Base-by-base conservation (phyloP, 2,113 vertebrate species). In the Ammodramus savannarum region DNA sequence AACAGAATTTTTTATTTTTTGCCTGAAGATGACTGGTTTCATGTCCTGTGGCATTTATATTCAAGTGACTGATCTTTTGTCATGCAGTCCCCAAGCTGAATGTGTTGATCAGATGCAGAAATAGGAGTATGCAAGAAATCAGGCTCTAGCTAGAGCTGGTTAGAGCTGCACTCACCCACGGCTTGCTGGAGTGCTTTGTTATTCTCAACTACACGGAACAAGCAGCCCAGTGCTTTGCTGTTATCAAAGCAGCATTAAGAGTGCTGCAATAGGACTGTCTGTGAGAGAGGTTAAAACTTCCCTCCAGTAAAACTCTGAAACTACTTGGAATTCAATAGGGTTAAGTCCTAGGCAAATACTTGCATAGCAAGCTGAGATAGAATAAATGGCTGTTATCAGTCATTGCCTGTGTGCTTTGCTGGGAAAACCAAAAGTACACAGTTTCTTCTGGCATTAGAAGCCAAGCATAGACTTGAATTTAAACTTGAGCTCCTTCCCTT, bases 271-370 rank as follows among this genome's bases (percentile, higher is more conserved):
- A 27, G 12, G 41, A 43, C 74, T 48, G 44, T 52, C 49, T 93
- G 54, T 49, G 59, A 83, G 85, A 87, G 54, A 46, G 29, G 61
- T 92, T 72, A 57, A 89, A 83, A 85, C 55, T 89, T 91, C 55
- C 54, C 41, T 82, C 3, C 52, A 31, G 26, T 75, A 89, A 91
- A 89, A 89, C 54, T 79, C 57, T 65, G 21, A 69, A 82, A 39
- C 67, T 76, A n/a, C 51, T 85, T 94, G 67, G 66, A 85, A 79
- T 93, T 85, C 66, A 63, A 18, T 44, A 58, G 52, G 77, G 91
- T 72, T 89, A 87, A 93, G 74, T 85, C 75, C 67, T 89, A 82
- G 55, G n/a, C 89, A 94, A 94, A 90, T 83, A 89, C 74, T 94
- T 73, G 71, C 57, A 10, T 13, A 74, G 69, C 51, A 80, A 93